Base-by-base conservation (phyloP, 2,113 vertebrate species). In the Gasterosteus aculeatus region DNA sequence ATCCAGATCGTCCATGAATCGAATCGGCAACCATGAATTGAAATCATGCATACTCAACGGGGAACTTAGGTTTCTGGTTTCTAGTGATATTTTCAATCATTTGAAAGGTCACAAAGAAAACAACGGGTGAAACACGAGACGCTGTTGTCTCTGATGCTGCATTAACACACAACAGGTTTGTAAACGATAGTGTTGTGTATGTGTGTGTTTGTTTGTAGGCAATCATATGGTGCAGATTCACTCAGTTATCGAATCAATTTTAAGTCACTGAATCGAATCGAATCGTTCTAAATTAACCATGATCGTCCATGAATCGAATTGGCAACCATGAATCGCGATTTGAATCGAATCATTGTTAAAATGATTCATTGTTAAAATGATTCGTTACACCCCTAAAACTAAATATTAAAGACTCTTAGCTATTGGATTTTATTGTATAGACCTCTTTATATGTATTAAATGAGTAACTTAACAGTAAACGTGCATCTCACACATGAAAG, bases 81-180 rank as follows among this genome's bases (percentile, higher is more conserved):
- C 86, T 75, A 26, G 29, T 68, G 67, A 87, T 87, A 87, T 91
- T 88, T 93, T 91, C 87, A 91, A 94, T 93, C 88, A 81, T 14
- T 42, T 64, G 61, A 92, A 94, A 94, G 93, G 92, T 93, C 92
- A 94, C 64, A 76, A 89, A 82, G 83, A 80, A 91, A 93, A 92
- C 82, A 91, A 87, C 87, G 85, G 91, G 82, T 83, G 89, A 92
- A 93, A 92, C 74, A 69, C 44, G 89, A 93, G 88, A 91, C 56
- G 71, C 57, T 51, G 82, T 63, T 68, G 56, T 84, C 79, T 87
- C 80, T 80, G n/a, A 10, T 57, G 73, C 47, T 69, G 74, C 72
- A 77, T 78, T 79, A 77, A 81, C 65, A 69, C 64, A 64, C 12
- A 7, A 41, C 59, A 59, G 57, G 22, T 5, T 31, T 76, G 38